Evolutionary conservation across 2,888 invertebrate genomes (phyloP).

Genomic region (Metopia argyrocephala): DNA sequence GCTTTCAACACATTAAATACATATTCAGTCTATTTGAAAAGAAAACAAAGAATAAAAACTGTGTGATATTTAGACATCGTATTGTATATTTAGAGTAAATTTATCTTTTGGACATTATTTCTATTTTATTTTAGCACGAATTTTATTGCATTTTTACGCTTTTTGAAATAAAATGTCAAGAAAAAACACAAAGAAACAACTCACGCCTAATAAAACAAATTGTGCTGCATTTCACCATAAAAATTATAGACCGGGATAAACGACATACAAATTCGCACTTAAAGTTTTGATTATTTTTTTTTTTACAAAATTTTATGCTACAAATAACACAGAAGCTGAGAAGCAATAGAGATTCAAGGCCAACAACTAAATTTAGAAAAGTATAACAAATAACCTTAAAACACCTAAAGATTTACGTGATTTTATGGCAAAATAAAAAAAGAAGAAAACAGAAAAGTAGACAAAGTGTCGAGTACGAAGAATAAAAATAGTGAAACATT

Average conservation of each 20-base stretch:
- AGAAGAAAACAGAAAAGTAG: neutral
- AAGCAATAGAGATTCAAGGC: conserved; percentile 35
- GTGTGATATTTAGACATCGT: too few relatives aligned
- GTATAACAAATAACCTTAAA: conserved; percentile 46
- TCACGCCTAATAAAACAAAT: neutral
- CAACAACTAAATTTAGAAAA: conserved; percentile 20
- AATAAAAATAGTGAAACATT: conserved; percentile 32
- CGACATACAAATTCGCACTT: neutral
- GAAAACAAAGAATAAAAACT: too few relatives aligned
- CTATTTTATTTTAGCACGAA: conserved; percentile 40
- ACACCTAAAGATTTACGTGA: conserved; percentile 56
- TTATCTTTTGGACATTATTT: conserved; percentile 39
- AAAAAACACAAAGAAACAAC: neutral
- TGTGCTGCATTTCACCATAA: neutral
- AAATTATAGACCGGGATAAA: neutral
- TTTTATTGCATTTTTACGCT: conserved; percentile 49
- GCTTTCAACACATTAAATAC: too few relatives aligned
- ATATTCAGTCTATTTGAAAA: too few relatives aligned
- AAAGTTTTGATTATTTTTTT: neutral
- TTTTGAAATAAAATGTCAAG: conserved; percentile 16
- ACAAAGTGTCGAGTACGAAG: neutral
- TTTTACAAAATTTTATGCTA: neutral
- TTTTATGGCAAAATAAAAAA: conserved; percentile 23
- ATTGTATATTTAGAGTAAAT: neutral
- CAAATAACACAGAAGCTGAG: neutral